Conservation (phyloP, 2,797 vertebrate species). For the Acanthornis magna region DNA sequence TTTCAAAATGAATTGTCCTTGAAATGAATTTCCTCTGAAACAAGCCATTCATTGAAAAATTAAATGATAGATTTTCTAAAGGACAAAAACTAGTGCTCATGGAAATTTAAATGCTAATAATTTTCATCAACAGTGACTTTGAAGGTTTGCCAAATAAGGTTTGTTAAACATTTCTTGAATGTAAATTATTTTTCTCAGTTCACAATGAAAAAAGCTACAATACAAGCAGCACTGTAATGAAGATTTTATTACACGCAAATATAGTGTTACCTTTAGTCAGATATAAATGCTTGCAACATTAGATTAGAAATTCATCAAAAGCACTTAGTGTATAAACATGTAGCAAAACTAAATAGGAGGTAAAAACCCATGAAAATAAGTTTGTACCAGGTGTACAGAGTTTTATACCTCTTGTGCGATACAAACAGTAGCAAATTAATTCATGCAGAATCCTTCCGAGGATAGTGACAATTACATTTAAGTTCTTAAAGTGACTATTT, state of each 20-base stretch:
- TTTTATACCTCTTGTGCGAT: not conserved
- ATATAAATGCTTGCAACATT: not conserved
- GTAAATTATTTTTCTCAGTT: not conserved
- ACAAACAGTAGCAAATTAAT: not conserved
- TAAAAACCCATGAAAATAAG: not conserved
- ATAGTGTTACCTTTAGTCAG: not conserved
- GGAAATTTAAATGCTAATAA: slow-evolving; percentile 19
- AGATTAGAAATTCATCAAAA: slow-evolving; percentile 18
- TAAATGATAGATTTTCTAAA: not conserved
- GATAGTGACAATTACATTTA: not conserved
- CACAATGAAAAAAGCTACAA: not conserved
- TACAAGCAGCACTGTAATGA: not conserved
- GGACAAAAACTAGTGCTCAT: not conserved
- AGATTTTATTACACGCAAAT: not conserved
- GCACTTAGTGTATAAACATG: not conserved
- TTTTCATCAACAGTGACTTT: slow-evolving; percentile 29
- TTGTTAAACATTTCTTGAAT: not conserved
- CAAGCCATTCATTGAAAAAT: not conserved
- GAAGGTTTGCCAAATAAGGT: slow-evolving; percentile 26
- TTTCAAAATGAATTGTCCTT: not conserved
- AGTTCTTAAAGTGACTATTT: not conserved
- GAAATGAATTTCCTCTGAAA: not conserved
- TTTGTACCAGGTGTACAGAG: not conserved
- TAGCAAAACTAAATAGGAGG: not conserved
- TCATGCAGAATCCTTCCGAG: not conserved